Conservation (phyloP, 2,797 vertebrate genomes). For the Australoheros facetus region DNA sequence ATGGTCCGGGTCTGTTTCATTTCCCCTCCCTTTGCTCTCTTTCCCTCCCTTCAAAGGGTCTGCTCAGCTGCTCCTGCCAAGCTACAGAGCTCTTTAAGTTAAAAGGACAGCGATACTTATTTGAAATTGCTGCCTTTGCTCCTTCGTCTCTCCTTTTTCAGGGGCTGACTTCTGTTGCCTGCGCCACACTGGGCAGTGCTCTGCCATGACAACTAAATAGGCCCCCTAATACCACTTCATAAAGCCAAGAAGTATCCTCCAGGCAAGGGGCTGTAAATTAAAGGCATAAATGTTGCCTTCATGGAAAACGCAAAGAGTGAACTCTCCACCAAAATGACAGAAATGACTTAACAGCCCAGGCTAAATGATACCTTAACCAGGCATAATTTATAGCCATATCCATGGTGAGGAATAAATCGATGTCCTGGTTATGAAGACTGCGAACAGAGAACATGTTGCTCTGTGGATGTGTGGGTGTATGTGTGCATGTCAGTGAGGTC, state of each 20-base stretch:
- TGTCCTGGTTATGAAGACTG: constrained; percentile 58
- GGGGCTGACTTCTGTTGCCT: constrained; percentile 76
- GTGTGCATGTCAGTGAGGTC: constrained; percentile 32
- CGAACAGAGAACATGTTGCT: constrained; percentile 44
- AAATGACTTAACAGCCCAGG: constrained; percentile 71
- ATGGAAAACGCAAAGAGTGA: constrained; percentile 78
- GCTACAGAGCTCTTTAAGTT: constrained; percentile 84
- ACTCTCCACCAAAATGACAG: constrained; percentile 81
- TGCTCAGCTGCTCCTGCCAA: constrained; percentile 79
- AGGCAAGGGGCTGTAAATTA: constrained; percentile 84
- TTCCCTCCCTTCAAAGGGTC: constrained; percentile 77
- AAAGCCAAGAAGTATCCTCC: constrained; percentile 82
- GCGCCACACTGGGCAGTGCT: constrained; percentile 77
- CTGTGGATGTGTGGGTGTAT: constrained; percentile 2
- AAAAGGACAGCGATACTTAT: constrained; percentile 84
- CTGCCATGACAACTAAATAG: constrained; percentile 85
- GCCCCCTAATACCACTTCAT: constrained; percentile 85
- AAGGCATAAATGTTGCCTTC: constrained; percentile 83
- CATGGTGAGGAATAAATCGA: constrained; percentile 74
- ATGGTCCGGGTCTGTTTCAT: constrained; percentile 78
- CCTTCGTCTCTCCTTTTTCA: constrained; percentile 73
- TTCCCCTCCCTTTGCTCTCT: constrained; percentile 70
- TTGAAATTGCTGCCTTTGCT: constrained; percentile 81
- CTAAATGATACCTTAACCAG: constrained; percentile 81
- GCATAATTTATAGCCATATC: constrained; percentile 78